phyloP scores from a whole-genome alignment of 1,140 invertebrate species.

The Scaptodrosophila lebanonensis region DNA sequence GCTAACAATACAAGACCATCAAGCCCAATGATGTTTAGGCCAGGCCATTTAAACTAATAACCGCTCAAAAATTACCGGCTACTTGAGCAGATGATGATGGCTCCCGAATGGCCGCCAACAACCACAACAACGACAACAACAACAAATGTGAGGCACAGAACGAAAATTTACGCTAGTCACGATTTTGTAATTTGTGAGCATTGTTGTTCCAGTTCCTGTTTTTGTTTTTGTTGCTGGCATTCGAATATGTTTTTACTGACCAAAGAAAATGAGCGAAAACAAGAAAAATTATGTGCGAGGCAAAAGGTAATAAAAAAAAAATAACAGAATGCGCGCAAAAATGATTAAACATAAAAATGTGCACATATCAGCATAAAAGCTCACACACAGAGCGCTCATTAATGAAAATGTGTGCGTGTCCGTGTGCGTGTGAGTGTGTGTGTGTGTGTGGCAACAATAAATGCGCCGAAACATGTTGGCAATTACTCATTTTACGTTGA shows the following conservation, averaged over 20 bases:
- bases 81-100: slow-evolving; percentile 9
- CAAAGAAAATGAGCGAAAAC: slow-evolving; percentile 28
- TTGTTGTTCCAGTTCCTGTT: slow-evolving; percentile 19
- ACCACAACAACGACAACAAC: slow-evolving; percentile 3
- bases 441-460: slow-evolving; percentile 10
- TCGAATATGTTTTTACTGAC: background rate
- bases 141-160: slow-evolving; percentile 39
- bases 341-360: slow-evolving; percentile 61
- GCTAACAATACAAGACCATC: slow-evolving; percentile 21
- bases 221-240: slow-evolving; percentile 9
- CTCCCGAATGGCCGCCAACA: slow-evolving; percentile 2
- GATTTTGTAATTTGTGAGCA: slow-evolving; percentile 50
- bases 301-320: slow-evolving; percentile 46
- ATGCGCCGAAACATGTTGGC: slow-evolving; percentile 49
- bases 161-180: slow-evolving; percentile 55
- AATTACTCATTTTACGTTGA: slow-evolving; percentile 66
- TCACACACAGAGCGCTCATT: slow-evolving; percentile 28
- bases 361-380: slow-evolving; percentile 45
- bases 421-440: slow-evolving; percentile 16
- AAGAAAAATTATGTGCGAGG: slow-evolving; percentile 9
- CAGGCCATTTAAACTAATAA: slow-evolving; percentile 52
- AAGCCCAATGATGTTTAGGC: slow-evolving; percentile 3
- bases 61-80: slow-evolving; percentile 33
- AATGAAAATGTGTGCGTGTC: slow-evolving; percentile 46
- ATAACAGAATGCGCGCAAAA: slow-evolving; percentile 50